These are phyloP conservation scores for Theretra japonica DNA, from an alignment of 2,888 invertebrate genomes.

Conservation along the genomic window DNA sequence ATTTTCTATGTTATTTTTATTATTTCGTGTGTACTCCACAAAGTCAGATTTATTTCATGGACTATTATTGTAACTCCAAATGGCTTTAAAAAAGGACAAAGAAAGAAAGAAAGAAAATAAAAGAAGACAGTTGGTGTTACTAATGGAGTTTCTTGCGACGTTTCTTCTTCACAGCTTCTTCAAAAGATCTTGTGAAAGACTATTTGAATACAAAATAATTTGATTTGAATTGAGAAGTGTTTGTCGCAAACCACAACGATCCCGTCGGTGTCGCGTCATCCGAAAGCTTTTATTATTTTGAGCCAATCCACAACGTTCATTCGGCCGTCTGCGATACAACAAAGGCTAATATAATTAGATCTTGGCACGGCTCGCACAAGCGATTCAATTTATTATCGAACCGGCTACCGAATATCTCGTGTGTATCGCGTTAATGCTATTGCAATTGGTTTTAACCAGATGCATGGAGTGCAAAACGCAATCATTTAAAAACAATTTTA, in stretches of 20 bases:
- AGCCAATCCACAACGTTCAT: conserved; percentile 34
- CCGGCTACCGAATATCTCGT: conserved; percentile 31
- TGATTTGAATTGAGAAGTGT: too few relatives aligned
- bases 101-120: too few relatives aligned
- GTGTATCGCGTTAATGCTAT: conserved; percentile 10
- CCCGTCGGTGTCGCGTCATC: not conserved
- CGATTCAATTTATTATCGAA: conserved; percentile 65
- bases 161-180: too few relatives aligned
- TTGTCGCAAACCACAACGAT: not conserved
- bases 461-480: not conserved
- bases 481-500: too few relatives aligned
- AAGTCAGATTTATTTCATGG: too few relatives aligned
- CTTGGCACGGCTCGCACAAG: conserved; percentile 62
- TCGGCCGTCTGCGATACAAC: conserved; percentile 50
- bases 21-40: not conserved
- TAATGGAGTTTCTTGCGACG: too few relatives aligned
- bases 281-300: conserved; percentile 30
- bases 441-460: not conserved
- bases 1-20: too few relatives aligned
- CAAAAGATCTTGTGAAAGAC: too few relatives aligned
- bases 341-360: conserved; percentile 74
- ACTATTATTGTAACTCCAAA: too few relatives aligned
- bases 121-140: too few relatives aligned
- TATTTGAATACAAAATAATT: too few relatives aligned
- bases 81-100: too few relatives aligned